Conservation (phyloP, 2,888 invertebrate species). For the Sthenelais limicola region DNA sequence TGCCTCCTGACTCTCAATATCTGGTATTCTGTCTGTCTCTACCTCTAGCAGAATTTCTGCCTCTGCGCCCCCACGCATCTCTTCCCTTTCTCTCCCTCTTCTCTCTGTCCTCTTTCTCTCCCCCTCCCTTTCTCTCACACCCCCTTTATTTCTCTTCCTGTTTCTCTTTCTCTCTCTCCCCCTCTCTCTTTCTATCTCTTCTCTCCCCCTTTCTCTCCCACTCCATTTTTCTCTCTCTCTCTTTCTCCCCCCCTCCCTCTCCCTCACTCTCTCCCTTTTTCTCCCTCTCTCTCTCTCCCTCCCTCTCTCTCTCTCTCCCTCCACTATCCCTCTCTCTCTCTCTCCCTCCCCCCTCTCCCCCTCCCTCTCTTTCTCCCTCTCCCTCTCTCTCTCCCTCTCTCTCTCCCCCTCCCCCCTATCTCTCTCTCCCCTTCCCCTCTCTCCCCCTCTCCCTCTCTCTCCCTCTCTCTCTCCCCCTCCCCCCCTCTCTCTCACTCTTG, state of each 20-base stretch:
- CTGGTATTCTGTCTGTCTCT: too few species aligned
- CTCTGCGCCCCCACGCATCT: neutral
- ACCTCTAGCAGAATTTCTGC: neutral
- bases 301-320: slow-evolving; percentile 8
- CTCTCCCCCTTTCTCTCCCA: slow-evolving; percentile 4
- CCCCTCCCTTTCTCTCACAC: too few species aligned
- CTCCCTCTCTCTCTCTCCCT: slow-evolving; percentile 8
- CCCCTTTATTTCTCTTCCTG: neutral
- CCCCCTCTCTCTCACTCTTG: too few species aligned
- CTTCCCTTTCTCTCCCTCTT: slow-evolving; percentile 8
- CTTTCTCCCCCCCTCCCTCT: too few species aligned
- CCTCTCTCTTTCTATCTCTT: too few species aligned
- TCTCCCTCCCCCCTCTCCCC: slow-evolving; percentile 9
- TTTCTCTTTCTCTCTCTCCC: too few species aligned
- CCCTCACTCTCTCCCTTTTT: slow-evolving; percentile 3
- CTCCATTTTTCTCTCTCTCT: slow-evolving; percentile 2
- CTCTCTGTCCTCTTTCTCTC: slow-evolving; percentile 2
- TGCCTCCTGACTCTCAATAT: too few species aligned
- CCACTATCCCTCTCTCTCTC: neutral
- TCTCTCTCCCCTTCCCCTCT: slow-evolving; percentile 9
- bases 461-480: slow-evolving; percentile 5
- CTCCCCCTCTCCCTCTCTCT: slow-evolving; percentile 9
- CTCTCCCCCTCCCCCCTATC: too few species aligned
- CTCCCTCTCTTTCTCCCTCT: slow-evolving; percentile 8
- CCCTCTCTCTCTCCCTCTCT: slow-evolving; percentile 8